Percentiles rank a stretch among this genome's conserved stretches.
These are phyloP conservation scores for Timema cristinae DNA, from an alignment of 2,888 invertebrate species.

Conservation along the genomic window DNA sequence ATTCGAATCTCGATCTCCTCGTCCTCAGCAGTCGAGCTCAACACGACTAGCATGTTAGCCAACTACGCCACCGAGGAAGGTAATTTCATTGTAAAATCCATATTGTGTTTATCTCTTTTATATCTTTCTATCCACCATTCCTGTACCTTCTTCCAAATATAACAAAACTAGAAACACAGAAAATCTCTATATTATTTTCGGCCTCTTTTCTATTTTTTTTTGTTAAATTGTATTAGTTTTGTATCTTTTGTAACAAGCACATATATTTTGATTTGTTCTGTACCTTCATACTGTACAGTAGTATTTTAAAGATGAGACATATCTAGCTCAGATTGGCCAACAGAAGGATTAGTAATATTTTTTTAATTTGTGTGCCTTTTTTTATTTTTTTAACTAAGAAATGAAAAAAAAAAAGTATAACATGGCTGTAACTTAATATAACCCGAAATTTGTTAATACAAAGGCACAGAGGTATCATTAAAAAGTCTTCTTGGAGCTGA, in stretches of 20 bases:
- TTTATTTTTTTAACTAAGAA: slow-evolving; percentile 16
- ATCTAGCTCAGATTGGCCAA: slow-evolving; percentile 21
- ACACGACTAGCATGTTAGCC: no score
- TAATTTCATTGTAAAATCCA: no score
- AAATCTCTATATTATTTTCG: neutral
- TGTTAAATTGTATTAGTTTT: no score
- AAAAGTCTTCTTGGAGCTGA: no score
- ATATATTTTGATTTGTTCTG: neutral
- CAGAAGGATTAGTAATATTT: slow-evolving; percentile 18
- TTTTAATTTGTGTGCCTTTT: slow-evolving; percentile 26
- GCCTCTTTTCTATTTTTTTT: slow-evolving; percentile 3
- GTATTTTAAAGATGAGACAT: slow-evolving; percentile 22
- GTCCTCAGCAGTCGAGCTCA: no score
- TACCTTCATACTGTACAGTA: slow-evolving; percentile 12
- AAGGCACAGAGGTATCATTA: neutral
- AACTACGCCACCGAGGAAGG: no score
- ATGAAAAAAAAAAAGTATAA: slow-evolving; percentile 9
- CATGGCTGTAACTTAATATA: neutral
- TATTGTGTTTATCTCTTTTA: no score
- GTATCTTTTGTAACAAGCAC: no score
- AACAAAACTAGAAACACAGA: neutral
- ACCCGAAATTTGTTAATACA: slow-evolving; percentile 14
- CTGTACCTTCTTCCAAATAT: neutral
- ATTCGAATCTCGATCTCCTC: no score
- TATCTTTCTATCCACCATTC: no score